These are phyloP conservation scores for Sinocyclocheilus maitianheensis DNA, from an alignment of 2,113 vertebrate genomes.

Conservation along the genomic window DNA sequence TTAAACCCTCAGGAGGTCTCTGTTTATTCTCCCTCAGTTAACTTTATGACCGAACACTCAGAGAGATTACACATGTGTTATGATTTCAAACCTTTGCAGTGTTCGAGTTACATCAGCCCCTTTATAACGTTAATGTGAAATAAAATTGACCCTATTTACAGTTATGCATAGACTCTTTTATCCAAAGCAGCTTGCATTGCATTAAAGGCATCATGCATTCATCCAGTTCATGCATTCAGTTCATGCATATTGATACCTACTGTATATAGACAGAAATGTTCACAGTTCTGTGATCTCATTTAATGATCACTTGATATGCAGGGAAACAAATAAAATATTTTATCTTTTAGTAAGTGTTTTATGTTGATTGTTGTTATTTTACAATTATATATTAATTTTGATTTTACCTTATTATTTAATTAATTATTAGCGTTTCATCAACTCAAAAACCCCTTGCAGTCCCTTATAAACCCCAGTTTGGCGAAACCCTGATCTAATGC, in stretches of 20 bases:
- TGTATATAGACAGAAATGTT: neutral
- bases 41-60: too few relatives aligned
- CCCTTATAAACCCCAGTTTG: too few relatives aligned
- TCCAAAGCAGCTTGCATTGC: too few relatives aligned
- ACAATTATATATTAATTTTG: neutral
- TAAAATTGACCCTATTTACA: neutral
- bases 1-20: slow-evolving; percentile 1
- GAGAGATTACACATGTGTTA: too few relatives aligned
- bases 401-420: neutral
- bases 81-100: neutral
- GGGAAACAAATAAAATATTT: neutral
- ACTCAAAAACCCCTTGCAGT: neutral
- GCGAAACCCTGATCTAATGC: neutral
- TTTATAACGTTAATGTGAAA: too few relatives aligned
- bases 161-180: neutral
- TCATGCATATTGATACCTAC: too few relatives aligned
- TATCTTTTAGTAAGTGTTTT: neutral
- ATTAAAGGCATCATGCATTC: too few relatives aligned
- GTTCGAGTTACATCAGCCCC: neutral
- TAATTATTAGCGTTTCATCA: neutral
- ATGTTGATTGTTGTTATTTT: neutral
- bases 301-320: neutral
- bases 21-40: too few relatives aligned
- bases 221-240: too few relatives aligned
- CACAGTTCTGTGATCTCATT: neutral